Evolutionary conservation across 2,113 vertebrate genomes (phyloP).

Genomic region (Pardalotus punctatus): DNA sequence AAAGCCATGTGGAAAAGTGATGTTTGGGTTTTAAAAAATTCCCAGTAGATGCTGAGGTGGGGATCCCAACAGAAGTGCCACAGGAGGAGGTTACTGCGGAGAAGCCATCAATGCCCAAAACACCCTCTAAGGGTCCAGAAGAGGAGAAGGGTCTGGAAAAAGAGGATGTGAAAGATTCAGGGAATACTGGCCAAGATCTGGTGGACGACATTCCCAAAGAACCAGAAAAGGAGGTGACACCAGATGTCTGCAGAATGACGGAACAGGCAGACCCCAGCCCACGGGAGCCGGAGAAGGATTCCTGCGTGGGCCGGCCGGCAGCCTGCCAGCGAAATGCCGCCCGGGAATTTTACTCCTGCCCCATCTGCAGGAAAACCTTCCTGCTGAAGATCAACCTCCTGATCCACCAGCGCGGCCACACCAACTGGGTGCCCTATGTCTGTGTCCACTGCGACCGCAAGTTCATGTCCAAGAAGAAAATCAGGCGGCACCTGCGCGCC

Average conservation of each 20-base stretch:
- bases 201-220: rapidly evolving
- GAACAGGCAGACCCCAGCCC: neutral
- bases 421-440: neutral
- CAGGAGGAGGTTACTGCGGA: neutral
- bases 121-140: rapidly evolving
- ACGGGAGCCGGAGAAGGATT: neutral
- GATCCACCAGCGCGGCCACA: conserved; percentile 24
- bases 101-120: rapidly evolving
- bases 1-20: neutral
- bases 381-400: conserved; percentile 43
- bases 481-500: neutral
- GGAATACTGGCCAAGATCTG: neutral
- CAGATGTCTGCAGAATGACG: rapidly evolving
- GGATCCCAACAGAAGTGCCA: rapidly evolving
- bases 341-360: neutral
- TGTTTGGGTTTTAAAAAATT: neutral
- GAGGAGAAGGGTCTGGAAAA: neutral
- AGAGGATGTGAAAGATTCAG: neutral
- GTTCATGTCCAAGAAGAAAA: conserved; percentile 29
- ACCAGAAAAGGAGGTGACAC: neutral
- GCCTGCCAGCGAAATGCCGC: neutral
- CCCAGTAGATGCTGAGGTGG: neutral
- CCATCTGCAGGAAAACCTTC: conserved; percentile 7
- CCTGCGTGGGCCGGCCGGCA: rapidly evolving
- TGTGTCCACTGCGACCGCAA: neutral